Evolutionary conservation across 1,140 invertebrate species (phyloP).

Genomic region (Meloidogyne hapla): DNA sequence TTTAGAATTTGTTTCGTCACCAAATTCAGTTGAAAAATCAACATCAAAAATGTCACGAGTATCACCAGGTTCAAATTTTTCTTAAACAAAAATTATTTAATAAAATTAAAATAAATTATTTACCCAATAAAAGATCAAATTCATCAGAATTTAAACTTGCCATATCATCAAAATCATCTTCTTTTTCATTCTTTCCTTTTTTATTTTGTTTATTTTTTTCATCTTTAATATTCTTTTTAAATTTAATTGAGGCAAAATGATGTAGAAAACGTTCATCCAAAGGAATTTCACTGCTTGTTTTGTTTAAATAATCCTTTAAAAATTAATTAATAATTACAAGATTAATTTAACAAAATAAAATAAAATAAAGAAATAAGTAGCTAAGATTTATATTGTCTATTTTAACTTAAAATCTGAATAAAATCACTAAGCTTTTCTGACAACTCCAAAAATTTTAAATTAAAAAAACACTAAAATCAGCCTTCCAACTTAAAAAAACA

Average conservation of each 20-base stretch:
- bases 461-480: too few relatives aligned
- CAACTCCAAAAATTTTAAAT: too few relatives aligned
- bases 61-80: constrained; percentile 45
- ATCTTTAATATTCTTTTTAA: constrained; percentile 26
- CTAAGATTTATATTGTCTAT: too few relatives aligned
- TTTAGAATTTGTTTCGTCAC: constrained; percentile 29
- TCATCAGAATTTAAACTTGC: constrained; percentile 84
- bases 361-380: too few relatives aligned
- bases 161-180: constrained; percentile 71
- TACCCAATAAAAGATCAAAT: constrained; percentile 70
- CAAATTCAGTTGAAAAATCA: constrained; percentile 43
- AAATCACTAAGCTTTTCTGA: too few relatives aligned
- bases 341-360: too few relatives aligned
- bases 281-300: constrained; percentile 73
- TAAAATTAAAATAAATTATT: constrained; percentile 51
- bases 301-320: constrained; percentile 71
- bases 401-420: too few relatives aligned
- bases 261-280: constrained; percentile 80
- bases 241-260: constrained; percentile 54
- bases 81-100: constrained; percentile 23
- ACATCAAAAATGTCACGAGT: constrained; percentile 42
- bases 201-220: constrained; percentile 28
- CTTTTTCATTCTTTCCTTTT: constrained; percentile 56
- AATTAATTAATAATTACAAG: too few relatives aligned
- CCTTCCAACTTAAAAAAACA: not conserved